phyloP scores from a whole-genome alignment of 2,113 vertebrate genomes.

The Sardina pilchardus region DNA sequence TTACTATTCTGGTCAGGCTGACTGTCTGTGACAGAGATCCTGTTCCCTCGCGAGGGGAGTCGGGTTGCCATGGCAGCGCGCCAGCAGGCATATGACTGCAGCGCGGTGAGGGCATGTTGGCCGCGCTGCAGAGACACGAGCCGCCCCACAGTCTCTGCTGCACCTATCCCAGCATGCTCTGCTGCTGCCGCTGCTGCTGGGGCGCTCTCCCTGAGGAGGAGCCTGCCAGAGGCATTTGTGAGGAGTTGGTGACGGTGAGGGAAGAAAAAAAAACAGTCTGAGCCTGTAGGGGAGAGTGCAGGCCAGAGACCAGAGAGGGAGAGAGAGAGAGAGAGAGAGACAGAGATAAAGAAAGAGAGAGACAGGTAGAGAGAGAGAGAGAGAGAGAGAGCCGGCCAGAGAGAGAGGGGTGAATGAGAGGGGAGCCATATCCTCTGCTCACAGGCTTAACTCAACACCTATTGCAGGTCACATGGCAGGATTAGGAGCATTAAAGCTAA shows the following conservation, averaged over 20 bases:
- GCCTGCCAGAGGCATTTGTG: neutral
- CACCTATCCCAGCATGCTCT: neutral
- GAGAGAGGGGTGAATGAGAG: neutral
- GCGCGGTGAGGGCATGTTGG: constrained; percentile 67
- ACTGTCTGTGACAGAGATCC: constrained; percentile 77
- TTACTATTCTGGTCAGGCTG: constrained; percentile 83
- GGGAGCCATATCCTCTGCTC: constrained; percentile 24
- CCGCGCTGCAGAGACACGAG: constrained; percentile 55
- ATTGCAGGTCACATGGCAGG: constrained; percentile 30
- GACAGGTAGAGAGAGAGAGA: neutral
- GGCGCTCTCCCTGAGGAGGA: neutral
- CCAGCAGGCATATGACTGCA: constrained; percentile 79
- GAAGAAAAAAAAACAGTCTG: too few relatives aligned
- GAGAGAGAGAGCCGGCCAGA: neutral
- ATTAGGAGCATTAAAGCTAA: constrained; percentile 11
- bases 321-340: neutral
- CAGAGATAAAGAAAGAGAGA: neutral
- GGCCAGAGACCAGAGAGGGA: neutral
- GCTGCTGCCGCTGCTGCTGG: neutral
- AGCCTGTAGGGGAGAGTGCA: neutral
- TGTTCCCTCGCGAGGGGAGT: constrained; percentile 63
- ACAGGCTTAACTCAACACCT: constrained; percentile 3
- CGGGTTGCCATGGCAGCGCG: constrained; percentile 67
- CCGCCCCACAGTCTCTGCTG: constrained; percentile 33
- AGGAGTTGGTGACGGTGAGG: neutral